Base-by-base conservation (phyloP, 37 sponge, comb jelly and placozoan genomes). In the Amphimedon queenslandica region DNA sequence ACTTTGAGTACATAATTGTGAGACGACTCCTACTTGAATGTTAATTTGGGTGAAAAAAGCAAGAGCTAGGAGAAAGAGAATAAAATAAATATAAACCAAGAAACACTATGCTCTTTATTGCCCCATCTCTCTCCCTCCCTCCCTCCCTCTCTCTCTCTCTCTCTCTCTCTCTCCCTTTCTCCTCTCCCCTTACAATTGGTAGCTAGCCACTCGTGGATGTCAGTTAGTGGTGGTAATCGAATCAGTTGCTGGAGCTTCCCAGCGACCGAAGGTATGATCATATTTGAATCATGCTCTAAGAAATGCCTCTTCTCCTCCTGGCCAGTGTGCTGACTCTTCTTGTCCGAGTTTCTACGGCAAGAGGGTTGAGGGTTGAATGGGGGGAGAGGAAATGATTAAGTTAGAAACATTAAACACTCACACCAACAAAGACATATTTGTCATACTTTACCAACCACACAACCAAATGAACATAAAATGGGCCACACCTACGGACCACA, bases 181-280 rank as follows among this genome's bases (percentile, higher is more conserved):
- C n/a, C n/a, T 64, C 20, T 27, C 33, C 63, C 69, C 87, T 79
- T 42, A 90, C 91, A 74, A 51, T 92, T 92, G 1, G 93, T 92
- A 27, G 93, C 93, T 70, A 92, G 78, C 93, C 93, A 92, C 37
- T 92, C 93, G 40, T 84, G 71, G 4, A 76, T 58, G 35, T 87
- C 84, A 3, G 78, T 77, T 40, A 63, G 53, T 38, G 78, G 79
- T 25, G 88, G 88, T 8, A 92, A 76, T 37, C 55, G 65, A 4
- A 84, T 67, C 30, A 87, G 67, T 2, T 77, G 71, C 0, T 76
- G 70, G 1, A 92, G 78, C 37, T 76, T 75, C 11, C 93, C 93
- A 0, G 73, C 93, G 1, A 83, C 78, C 21, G 70, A 16, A 0
- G 55, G 74, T 34, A 79, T 61, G 20, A 90, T 23, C 10, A 34